Base-by-base conservation (phyloP, 2,113 vertebrate genomes). In the Anoplopoma fimbria region DNA sequence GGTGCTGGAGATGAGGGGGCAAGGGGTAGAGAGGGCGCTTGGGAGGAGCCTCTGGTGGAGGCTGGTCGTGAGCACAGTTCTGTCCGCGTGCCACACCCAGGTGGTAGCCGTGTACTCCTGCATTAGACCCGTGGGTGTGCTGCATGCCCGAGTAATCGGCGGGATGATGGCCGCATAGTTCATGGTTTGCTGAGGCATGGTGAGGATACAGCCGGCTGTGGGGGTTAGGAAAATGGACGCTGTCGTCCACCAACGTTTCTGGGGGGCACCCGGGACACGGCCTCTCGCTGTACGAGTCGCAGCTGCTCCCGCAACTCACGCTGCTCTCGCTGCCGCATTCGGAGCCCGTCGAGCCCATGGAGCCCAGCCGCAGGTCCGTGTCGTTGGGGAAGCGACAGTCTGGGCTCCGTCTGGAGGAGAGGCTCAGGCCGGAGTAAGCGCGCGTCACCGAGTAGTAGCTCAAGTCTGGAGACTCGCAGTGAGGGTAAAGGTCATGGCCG, bases 291-390 rank as follows among this genome's bases (percentile, higher is more conserved):
- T 97, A 98, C 0, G 97, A 99, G 76, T 99, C 98, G 0, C 94
- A 95, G 1, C 97, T 97, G 79, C 97, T 98, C 34, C 97, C 94
- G 15, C 97, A 97, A 82, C 98, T 99, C 86, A 95, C 51, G 42
- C 97, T 97, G 88, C 98, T 97, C 85, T 99, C 98, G 0, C 98
- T 99, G 93, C 97, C 97, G 88, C 98, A 99, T 69, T 99, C 98
- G 0, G 98, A 99, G 19, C 97, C 96, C 0, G 97, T 95, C 0
- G 97, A 97, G 83, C 96, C 96, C 19, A 97, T 93, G 0, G 97
- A 97, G 86, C 96, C 96, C 1, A 96, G 94, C 25, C 97, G 94
- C 31, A 96, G 96, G 81, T 98, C 97, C 0, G 95, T 90, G 87
- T 99, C 97, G 29, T 95, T 79, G 31, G 97, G 95, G 91, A 97